Percentiles rank a stretch among this genome's conserved stretches.
These are phyloP conservation scores for Seriola aureovittata DNA, from an alignment of 2,113 vertebrate species.

Conservation along the genomic window DNA sequence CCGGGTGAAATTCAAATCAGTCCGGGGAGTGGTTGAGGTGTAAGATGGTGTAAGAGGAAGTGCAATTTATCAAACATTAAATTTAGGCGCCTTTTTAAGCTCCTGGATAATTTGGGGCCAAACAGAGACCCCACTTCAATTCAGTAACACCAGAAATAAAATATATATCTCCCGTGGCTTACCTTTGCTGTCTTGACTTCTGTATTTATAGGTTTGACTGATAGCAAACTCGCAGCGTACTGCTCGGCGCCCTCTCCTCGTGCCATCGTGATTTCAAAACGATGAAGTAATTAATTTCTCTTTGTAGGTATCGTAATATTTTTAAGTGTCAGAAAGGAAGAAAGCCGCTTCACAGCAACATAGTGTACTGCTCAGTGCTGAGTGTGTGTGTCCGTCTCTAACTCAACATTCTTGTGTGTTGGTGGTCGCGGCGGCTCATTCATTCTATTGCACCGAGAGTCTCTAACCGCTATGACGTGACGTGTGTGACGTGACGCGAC, in stretches of 20 bases:
- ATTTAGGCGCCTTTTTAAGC: conserved; percentile 27
- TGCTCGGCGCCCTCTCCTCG: conserved; percentile 75
- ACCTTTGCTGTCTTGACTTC: conserved; percentile 70
- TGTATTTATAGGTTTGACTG: conserved; percentile 55
- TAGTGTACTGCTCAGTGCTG: too few relatives aligned
- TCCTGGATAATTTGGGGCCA: fast-evolving
- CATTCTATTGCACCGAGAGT: not conserved
- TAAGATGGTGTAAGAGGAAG: not conserved
- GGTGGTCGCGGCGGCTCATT: not conserved
- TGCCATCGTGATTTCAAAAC: conserved; percentile 60
- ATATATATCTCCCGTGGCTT: not conserved
- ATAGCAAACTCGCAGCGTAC: conserved; percentile 58
- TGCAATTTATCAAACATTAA: not conserved
- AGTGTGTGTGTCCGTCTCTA: too few relatives aligned
- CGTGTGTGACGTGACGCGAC: too few relatives aligned
- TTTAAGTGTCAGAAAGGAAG: not conserved
- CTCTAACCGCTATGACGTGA: too few relatives aligned
- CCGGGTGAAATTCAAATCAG: conserved; percentile 35
- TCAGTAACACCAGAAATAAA: not conserved
- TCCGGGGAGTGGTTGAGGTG: not conserved
- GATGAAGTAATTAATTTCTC: not conserved
- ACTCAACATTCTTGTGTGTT: too few relatives aligned
- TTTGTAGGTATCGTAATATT: not conserved
- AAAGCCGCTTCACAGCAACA: too few relatives aligned
- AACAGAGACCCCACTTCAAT: not conserved